Conservation (phyloP, 2,113 vertebrate genomes). For the Sardina pilchardus region DNA sequence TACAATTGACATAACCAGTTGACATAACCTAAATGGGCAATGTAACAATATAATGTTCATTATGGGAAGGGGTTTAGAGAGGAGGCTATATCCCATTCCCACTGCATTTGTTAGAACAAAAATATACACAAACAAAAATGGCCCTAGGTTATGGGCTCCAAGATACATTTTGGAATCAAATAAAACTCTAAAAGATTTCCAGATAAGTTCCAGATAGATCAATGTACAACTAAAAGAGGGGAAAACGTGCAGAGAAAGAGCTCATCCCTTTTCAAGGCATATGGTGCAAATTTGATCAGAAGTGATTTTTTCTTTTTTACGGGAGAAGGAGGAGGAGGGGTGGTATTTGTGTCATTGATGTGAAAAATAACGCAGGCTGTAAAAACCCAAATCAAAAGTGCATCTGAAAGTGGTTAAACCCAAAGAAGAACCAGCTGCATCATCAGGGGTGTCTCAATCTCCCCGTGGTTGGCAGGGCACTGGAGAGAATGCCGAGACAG, state of each 20-base stretch:
- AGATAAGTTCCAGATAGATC: constrained; percentile 58
- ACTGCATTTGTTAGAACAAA: neutral
- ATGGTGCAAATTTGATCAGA: constrained; percentile 82
- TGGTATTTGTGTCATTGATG: constrained; percentile 67
- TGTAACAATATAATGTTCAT: neutral
- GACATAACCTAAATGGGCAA: neutral
- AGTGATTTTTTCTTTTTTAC: constrained; percentile 50
- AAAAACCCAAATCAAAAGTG: constrained; percentile 72
- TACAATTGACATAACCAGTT: constrained; percentile 47
- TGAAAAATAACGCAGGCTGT: constrained; percentile 77
- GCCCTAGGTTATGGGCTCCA: constrained; percentile 69
- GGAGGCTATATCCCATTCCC: neutral
- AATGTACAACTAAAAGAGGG: constrained; percentile 64
- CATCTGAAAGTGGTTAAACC: constrained; percentile 75
- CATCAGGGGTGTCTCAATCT: constrained; percentile 64
- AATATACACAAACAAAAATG: neutral
- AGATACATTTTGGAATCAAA: constrained; percentile 71
- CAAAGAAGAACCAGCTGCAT: constrained; percentile 74
- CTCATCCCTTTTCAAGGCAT: constrained; percentile 74
- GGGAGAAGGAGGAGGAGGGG: constrained; percentile 32
- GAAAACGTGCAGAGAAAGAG: constrained; percentile 39
- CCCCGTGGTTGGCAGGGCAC: constrained; percentile 53
- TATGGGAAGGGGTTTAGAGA: neutral
- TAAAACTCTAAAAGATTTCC: constrained; percentile 38
- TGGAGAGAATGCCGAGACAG: constrained; percentile 30